phyloP scores from a whole-genome alignment of 1,140 invertebrate genomes.

The Brachionus sp. region DNA sequence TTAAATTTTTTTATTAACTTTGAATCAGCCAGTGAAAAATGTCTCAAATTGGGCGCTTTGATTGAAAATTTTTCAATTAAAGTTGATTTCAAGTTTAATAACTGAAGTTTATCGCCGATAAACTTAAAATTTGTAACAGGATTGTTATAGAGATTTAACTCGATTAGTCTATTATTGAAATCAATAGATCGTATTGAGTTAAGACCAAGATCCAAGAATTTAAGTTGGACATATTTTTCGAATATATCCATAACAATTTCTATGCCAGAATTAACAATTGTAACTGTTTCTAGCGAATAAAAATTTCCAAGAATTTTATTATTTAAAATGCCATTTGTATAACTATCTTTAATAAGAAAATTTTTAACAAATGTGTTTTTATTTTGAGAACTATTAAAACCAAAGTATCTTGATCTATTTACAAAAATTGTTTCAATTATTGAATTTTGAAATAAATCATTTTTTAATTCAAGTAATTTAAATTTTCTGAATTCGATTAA shows the following conservation, averaged over 20 bases:
- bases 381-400: background rate
- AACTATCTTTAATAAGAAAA: background rate
- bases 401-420: background rate
- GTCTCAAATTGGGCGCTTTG: background rate
- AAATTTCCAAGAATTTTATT: background rate
- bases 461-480: background rate
- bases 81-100: background rate
- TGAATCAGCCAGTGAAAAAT: background rate
- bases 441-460: background rate
- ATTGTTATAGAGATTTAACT: background rate
- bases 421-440: background rate
- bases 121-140: background rate
- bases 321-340: background rate
- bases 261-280: background rate
- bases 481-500: background rate
- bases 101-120: background rate
- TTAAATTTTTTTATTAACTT: background rate
- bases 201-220: background rate
- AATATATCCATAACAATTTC: background rate
- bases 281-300: background rate
- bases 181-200: conserved; percentile 5
- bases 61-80: background rate
- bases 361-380: background rate
- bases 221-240: background rate
- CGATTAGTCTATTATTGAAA: background rate